phyloP scores from a whole-genome alignment of 1,140 invertebrate genomes.

The Colletes latitarsis region DNA sequence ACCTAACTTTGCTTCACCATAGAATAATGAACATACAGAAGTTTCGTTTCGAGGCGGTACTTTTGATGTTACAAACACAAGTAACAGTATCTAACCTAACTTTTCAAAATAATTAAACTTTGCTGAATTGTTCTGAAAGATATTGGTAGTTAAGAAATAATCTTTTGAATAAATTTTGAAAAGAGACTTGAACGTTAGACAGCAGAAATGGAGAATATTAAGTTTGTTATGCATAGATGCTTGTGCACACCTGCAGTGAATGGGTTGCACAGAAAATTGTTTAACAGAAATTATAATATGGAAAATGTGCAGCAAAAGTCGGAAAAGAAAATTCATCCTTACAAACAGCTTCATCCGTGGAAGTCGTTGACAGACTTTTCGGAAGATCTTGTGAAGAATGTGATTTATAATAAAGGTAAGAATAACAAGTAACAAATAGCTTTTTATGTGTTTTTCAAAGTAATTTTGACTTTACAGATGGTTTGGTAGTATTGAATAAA shows the following conservation, averaged over 20 bases:
- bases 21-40: too few species aligned
- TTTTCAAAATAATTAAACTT: too few species aligned
- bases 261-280: not conserved
- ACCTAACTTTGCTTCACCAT: too few species aligned
- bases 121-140: not conserved
- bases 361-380: constrained; percentile 65
- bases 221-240: not conserved
- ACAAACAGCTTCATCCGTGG: constrained; percentile 73
- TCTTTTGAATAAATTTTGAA: not conserved
- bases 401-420: constrained; percentile 72
- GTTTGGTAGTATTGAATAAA: constrained; percentile 77
- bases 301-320: not conserved
- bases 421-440: not conserved
- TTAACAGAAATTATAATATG: not conserved
- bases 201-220: not conserved
- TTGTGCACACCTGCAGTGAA: not conserved
- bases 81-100: too few species aligned
- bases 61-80: too few species aligned
- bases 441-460: constrained; percentile 1
- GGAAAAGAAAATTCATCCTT: constrained; percentile 63
- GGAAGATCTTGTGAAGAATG: constrained; percentile 55
- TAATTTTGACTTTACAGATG: constrained; percentile 67
- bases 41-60: too few species aligned
- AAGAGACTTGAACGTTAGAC: not conserved
- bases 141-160: not conserved